phyloP scores from a whole-genome alignment of 2,888 invertebrate genomes.

The Chydorus sphaericus region DNA sequence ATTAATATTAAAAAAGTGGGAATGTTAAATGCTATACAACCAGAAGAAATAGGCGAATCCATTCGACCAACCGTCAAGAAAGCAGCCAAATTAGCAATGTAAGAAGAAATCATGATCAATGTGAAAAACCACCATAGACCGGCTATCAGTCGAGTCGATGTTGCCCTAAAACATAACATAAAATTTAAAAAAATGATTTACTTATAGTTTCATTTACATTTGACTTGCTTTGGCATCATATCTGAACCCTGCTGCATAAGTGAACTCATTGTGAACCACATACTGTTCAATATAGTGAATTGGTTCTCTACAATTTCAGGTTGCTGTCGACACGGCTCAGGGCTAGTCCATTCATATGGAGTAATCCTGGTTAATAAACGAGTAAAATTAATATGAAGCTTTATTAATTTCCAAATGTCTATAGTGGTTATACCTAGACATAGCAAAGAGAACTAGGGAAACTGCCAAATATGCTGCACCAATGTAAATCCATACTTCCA shows the following conservation, averaged over 20 bases:
- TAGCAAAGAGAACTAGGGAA: conserved; percentile 57
- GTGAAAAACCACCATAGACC: conserved; percentile 90
- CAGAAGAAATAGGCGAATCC: conserved; percentile 88
- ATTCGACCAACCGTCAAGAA: conserved; percentile 83
- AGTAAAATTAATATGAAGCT: neutral
- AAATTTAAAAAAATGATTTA: neutral
- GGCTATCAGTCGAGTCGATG: conserved; percentile 73
- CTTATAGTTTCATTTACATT: neutral
- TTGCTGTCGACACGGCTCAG: conserved; percentile 68
- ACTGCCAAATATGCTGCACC: conserved; percentile 65
- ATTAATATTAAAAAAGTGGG: no score
- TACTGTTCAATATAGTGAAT: conserved; percentile 63
- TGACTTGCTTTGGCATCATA: conserved; percentile 61
- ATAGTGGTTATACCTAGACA: conserved; percentile 37
- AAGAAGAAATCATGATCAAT: conserved; percentile 87
- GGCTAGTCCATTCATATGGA: conserved; percentile 62
- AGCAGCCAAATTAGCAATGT: conserved; percentile 89
- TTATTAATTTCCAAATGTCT: neutral
- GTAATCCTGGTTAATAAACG: conserved; percentile 11
- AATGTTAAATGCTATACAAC: no score
- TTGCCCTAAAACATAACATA: conserved; percentile 43
- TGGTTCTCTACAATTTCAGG: conserved; percentile 76
- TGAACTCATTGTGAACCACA: conserved; percentile 78
- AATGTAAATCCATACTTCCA: conserved; percentile 71
- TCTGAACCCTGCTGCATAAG: conserved; percentile 77